Evolutionary conservation across 2,797 vertebrate genomes (phyloP), one percentile per base, ranked within the genome.

Genomic region (Schizopygopsis malacanthus): DNA sequence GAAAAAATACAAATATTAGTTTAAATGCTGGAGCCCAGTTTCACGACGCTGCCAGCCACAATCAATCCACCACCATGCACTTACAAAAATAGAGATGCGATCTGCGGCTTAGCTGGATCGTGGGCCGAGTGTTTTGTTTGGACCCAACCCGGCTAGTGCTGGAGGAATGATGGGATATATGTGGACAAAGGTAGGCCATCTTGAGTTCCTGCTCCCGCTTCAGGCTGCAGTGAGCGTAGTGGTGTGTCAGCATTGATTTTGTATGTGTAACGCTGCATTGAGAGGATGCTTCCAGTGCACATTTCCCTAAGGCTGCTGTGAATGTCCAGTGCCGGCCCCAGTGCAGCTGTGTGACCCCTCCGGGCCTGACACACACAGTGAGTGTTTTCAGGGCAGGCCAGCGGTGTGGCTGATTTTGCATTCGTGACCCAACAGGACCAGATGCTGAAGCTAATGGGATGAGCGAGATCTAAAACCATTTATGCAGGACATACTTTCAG

Each of bases 111-210:
- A 79, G 50, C 5, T 81, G 67, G 65, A 54, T 52, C n/a, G 28
- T 50, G 78, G 56, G 59, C n/a, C 25, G 71, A 83, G 56, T 45
- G 45, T 28, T 20, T n/a, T 59, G 67, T 75, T 20, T 50, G 56
- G 22, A 25, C 61, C 25, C 83, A 28, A 28, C 73, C 59, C 73
- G 63, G 80, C 25, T 75, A 39, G 13, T 69, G 22, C 70, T 79
- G 59, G 71, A 75, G 75, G 86, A 80, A 76, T 87, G 81, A 89
- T 76, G 63, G 83, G 70, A 87, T 87, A 52, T 85, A 84, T 81
- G 75, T 89, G 87, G 85, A 88, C 85, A 85, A 81, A 87, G 88
- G 56, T 86, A 87, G 71, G 86, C 54, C 82, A 83, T 71, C 69
- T 52, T 71, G 28, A 81, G 71, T 37, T 80, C 56, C 43, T 79